Evolutionary conservation across 1,140 invertebrate species (phyloP), one percentile per base, ranked within the genome.

Genomic region (Drosophila nannoptera): DNA sequence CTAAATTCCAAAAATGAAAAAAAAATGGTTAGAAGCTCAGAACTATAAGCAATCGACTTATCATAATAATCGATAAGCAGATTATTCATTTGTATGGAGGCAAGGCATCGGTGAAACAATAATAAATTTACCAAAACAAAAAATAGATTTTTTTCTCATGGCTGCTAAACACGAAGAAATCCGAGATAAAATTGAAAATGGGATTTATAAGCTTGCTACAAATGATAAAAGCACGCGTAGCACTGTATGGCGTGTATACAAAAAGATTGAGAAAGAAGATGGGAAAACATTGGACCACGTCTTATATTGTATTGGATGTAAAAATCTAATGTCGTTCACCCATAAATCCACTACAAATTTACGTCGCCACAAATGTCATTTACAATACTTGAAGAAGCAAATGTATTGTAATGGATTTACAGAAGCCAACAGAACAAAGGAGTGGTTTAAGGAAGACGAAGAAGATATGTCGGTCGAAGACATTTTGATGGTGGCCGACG

Each of bases 281-380:
- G 78, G 78, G 8, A 75, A 58, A 48, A 38, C 76, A 31, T 58
- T 83, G 38, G 78, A 84, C 5, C 40, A 78, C 40, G 64, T 78
- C 6, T 66, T 83, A 7, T 84, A 54, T 58, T 83, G 78, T 31
- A 73, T 52, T 7, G 75, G 80, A 8, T 83, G 78, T 31, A 78
- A 75, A 16, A 69, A 66, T n/a, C 36, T 83, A 4, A 75, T 73
- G 72, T 83, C 80, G 16, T 83, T 83, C 16, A 63, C 67, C 6
- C 78, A 83, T 45, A 83, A 78, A 14, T 72, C 75, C 6, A 83
- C 80, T n/a, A 78, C 78, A 33, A 83, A 83, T 46, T 45, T 83
- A 11, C 64, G 78, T 2, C 75, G 78, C 2, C 78, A 83, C 59
- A 72, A 64, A 31, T 83, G 78, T 4, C 75, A 83, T 62, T 38